phyloP scores from a whole-genome alignment of 1,140 invertebrate species.

The Orius insidiosus region DNA sequence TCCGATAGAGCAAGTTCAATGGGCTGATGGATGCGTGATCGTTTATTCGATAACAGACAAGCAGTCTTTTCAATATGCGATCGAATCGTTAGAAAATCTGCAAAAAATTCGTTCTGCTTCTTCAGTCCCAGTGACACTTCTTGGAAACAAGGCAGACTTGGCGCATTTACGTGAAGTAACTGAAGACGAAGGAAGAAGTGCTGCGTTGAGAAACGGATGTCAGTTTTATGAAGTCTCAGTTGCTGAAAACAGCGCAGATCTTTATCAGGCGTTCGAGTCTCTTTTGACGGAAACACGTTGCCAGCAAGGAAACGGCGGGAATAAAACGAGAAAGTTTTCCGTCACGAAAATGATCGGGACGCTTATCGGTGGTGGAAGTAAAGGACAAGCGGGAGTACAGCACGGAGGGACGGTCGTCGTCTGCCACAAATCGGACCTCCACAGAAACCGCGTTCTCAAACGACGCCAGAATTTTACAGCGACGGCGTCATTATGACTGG shows the following conservation, averaged over 20 bases:
- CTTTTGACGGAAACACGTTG: conserved; percentile 44
- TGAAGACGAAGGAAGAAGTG: conserved; percentile 45
- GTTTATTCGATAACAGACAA: conserved; percentile 62
- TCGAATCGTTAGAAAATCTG: conserved; percentile 39
- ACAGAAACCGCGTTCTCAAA: conserved; percentile 33
- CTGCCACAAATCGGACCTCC: conserved; percentile 36
- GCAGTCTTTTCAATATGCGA: conserved; percentile 46
- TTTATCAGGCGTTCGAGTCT: conserved; percentile 48
- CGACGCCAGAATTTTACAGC: conserved; percentile 35
- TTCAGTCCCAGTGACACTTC: conserved; percentile 37
- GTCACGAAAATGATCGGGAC: conserved; percentile 65
- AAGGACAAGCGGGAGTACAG: conserved; percentile 21
- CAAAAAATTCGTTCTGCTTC: conserved; percentile 30
- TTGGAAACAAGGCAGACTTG: conserved; percentile 60
- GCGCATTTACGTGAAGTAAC: conserved; percentile 53
- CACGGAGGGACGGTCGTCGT: conserved; percentile 36
- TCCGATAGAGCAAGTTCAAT: conserved; percentile 40
- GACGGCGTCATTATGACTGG: conserved; percentile 36
- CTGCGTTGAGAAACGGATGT: conserved; percentile 43
- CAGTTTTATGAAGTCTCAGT: conserved; percentile 59
- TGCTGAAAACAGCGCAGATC: conserved; percentile 50
- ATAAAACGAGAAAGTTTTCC: conserved; percentile 44
- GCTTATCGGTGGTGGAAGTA: conserved; percentile 34
- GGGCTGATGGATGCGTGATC: conserved; percentile 58
- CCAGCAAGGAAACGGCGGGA: conserved; percentile 21